Evolutionary conservation across 2,113 vertebrate species (phyloP), one percentile per base, ranked within the genome.

Genomic region (Misgurnus anguillicaudatus): DNA sequence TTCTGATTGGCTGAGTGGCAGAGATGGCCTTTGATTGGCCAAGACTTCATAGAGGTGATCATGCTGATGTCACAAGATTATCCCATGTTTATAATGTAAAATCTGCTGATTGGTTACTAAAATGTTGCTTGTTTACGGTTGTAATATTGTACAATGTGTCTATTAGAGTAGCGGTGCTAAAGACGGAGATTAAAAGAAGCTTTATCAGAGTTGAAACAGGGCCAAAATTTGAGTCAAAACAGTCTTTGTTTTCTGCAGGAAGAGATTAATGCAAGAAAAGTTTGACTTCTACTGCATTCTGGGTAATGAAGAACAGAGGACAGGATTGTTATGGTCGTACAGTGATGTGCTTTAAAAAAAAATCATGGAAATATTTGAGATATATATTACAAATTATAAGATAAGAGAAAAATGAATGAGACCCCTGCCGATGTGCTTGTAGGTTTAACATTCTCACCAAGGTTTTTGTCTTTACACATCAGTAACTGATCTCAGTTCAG

Each of bases 201-300:
- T 39, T 71, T 71, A 71, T 71, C 68, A 13, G 51, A 10, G 31
- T n/a, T 70, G 68, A 70, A 36, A 55, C 9, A 1, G 0, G 4
- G 68, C 68, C 68, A 70, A 48, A n/a, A n/a, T 53, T 19, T 8
- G 48, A 39, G 9, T 71, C 68, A 71, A 57, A 71, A 71, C 68
- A n/a, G 68, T 9, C 68, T 39, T 70, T 70, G 68, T 70, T 39
- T 70, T 31, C 48, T n/a, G 36, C 68, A 53, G 67, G 67, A 70
- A 55, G 42, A 70, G 67, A 70, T 70, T 70, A 70, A 53, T 4
- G 48, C 38, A 16, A 55, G 68, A 69, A 39, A 19, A 7, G 1
- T 9, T 17, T 11, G 67, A 69, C 21, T 14, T 38, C 47, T 55
- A 53, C 36, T 70, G 67, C 67, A 38, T 47, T 47, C 67, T 70